A percentile compares a stretch with the other conserved stretches of the same genome.
phyloP scores from a whole-genome alignment of 2,888 invertebrate genomes.

The Cerastoderma edule region DNA sequence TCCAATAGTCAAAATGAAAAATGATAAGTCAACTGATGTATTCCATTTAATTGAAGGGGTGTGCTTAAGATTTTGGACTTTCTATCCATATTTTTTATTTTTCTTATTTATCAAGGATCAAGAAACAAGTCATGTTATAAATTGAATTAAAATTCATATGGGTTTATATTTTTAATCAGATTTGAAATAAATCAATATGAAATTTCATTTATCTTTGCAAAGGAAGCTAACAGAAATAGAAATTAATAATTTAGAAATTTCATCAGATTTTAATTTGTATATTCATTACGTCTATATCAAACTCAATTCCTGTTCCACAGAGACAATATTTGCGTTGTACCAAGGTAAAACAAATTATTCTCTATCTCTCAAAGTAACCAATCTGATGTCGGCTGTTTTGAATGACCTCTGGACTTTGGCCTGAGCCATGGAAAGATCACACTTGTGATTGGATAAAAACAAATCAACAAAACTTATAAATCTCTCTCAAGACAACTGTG shows the following conservation, averaged over 20 bases:
- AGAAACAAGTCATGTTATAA: too few relatives aligned
- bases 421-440: slow-evolving; percentile 58
- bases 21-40: too few relatives aligned
- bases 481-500: too few relatives aligned
- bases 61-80: too few relatives aligned
- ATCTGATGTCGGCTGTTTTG: slow-evolving; percentile 12
- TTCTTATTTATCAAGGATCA: too few relatives aligned
- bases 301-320: slow-evolving; percentile 2
- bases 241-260: too few relatives aligned
- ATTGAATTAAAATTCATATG: too few relatives aligned
- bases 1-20: too few relatives aligned
- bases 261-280: background rate
- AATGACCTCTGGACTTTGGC: slow-evolving; percentile 61
- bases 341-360: slow-evolving; percentile 19
- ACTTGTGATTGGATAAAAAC: slow-evolving; percentile 55
- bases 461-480: too few relatives aligned
- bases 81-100: too few relatives aligned
- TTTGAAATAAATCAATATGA: background rate
- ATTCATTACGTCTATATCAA: background rate
- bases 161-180: slow-evolving; percentile 1
- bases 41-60: too few relatives aligned
- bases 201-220: background rate
- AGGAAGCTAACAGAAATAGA: too few relatives aligned
- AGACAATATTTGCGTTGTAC: background rate
- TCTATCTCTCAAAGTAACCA: slow-evolving; percentile 10